Percentiles rank a stretch among this genome's conserved stretches.
Evolutionary conservation across 2,797 vertebrate species (phyloP).

Genomic region (Sebastes vulpes): DNA sequence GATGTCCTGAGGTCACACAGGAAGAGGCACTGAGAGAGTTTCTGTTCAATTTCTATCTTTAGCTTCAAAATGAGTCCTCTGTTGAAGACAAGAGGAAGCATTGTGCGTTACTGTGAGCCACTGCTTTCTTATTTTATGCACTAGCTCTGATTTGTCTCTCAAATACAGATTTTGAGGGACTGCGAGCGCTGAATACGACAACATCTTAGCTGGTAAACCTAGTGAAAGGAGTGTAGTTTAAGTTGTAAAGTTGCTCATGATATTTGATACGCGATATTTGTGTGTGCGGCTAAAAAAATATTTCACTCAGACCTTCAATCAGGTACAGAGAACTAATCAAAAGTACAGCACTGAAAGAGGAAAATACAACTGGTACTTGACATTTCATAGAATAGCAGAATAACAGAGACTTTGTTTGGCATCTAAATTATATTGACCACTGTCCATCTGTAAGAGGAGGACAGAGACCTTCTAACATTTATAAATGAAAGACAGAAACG

Average conservation of each 20-base stretch:
- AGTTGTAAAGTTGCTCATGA: neutral
- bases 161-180: neutral
- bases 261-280: conserved; percentile 33
- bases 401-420: neutral
- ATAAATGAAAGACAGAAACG: neutral
- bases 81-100: conserved; percentile 6
- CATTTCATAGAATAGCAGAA: neutral
- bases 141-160: neutral
- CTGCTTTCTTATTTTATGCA: neutral
- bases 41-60: neutral
- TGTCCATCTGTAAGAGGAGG: neutral
- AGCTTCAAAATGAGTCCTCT: conserved; percentile 15
- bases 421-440: neutral
- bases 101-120: neutral
- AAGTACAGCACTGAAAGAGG: neutral
- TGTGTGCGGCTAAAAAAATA: neutral
- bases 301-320: neutral
- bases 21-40: conserved; percentile 45
- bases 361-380: neutral
- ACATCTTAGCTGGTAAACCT: neutral
- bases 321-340: neutral
- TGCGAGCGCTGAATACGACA: neutral
- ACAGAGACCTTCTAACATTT: neutral
- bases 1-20: conserved; percentile 43
- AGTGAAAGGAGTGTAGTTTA: conserved; percentile 1